phyloP scores from a whole-genome alignment of 2,113 vertebrate species.

The Ploceus nigricollis region DNA sequence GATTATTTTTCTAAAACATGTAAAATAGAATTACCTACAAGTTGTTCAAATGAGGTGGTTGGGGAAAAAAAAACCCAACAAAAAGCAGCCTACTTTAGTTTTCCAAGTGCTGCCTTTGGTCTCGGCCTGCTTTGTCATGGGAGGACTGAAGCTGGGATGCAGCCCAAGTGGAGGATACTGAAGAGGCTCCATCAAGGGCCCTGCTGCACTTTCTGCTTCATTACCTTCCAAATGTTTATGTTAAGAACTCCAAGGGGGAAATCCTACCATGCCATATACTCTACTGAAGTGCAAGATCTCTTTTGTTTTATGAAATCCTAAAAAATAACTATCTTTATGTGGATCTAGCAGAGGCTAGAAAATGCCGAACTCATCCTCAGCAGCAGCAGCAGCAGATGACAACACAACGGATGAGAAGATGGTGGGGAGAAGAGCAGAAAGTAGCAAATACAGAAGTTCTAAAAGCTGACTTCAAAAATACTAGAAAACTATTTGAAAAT shows the following conservation, averaged over 20 bases:
- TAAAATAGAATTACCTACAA: neutral
- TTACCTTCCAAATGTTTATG: neutral
- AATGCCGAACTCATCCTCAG: neutral
- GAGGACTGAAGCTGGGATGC: neutral
- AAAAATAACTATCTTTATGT: neutral
- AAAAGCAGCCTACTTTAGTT: neutral
- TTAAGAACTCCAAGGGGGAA: neutral
- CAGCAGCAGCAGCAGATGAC: neutral
- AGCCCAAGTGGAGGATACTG: neutral
- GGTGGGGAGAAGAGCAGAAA: neutral
- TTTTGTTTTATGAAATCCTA: neutral
- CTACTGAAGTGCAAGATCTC: neutral
- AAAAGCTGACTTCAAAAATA: neutral
- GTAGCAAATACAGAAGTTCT: neutral
- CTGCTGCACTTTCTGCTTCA: neutral
- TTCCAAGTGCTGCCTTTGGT: neutral
- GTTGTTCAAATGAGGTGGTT: neutral
- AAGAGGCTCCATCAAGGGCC: neutral
- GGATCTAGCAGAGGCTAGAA: neutral
- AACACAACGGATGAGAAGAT: neutral
- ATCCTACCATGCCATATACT: neutral
- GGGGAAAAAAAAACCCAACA: accelerated
- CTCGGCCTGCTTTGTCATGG: accelerated
- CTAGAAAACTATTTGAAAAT: neutral
- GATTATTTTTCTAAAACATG: neutral